Evolutionary conservation across 2,888 invertebrate genomes (phyloP), one percentile per base, ranked within the genome.

Genomic region (Lutraria lutraria): DNA sequence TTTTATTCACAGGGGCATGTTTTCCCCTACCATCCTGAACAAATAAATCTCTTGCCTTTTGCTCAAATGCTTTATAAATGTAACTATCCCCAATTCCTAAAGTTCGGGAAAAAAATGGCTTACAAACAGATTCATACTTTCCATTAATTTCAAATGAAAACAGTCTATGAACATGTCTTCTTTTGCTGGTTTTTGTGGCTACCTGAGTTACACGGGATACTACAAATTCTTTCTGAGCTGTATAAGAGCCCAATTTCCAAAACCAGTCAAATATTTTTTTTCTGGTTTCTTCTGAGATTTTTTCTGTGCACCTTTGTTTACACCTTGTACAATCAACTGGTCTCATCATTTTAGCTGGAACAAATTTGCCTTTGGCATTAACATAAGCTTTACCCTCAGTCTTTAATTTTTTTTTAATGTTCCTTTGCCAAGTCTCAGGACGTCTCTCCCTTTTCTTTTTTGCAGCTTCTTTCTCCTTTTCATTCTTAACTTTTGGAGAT

Each of bases 121-220:
- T 92, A 82, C 92, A 92, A 29, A 90, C 89, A 43, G 91, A 89
- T 81, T 88, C 90, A 85, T 91, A 91, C 31, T 89, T 91, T 13
- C 91, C 91, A 87, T 91, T 91, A 1, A 91, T 91, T 79, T 91
- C 91, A 85, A 91, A 91, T 19, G 91, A 91, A 85, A 91, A 91
- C n/a, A 91, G 85, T 56, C 91, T 88, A 79, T 91, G 91, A 53
- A 91, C 91, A 84, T 88, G 88, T 31, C 88, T 68, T 85, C 90
- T 76, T 56, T 90, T 90, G 72, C 85, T 90, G 4, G 89, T 89
- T 63, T 88, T 90, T 43, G 92, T 88, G 56, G 83, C 83, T n/a
- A 89, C 84, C 68, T 89, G 88, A 21, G 88, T 89, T 21, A 92
- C 90, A 80, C 90, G 88, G 1, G 88, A 83, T 2, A 92, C 92